Base-by-base conservation (phyloP, 1,140 invertebrate genomes). In the Galleria mellonella region DNA sequence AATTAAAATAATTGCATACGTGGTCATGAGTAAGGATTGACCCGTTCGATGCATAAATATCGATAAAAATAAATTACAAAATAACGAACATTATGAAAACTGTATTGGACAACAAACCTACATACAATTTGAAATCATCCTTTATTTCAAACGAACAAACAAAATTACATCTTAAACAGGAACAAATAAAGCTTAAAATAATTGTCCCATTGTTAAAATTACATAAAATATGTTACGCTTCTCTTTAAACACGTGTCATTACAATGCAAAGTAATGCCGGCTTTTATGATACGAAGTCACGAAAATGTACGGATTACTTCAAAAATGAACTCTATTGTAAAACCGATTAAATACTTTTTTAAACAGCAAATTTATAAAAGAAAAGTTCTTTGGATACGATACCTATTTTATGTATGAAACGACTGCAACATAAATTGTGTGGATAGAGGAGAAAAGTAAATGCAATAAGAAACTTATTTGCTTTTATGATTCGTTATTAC, bases 231-330 rank as follows among this genome's bases (percentile, higher is more conserved):
- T 43, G 10, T 38, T 43, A 30, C 17, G 23, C 11, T 36, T 30
- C 36, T 40, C 47, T 42, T 43, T 45, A 51, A 51, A 43, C 43
- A 51, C 42, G 35, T 51, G 48, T 51, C 48, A 44, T 51, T 45
- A 51, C 42, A 51, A 43, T 51, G 43, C 48, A 40, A 49, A 43
- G 43, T 49, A 43, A 40, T 44, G 23, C 39, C 31, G 27, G 37
- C 27, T 45, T 45, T 45, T 41, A 51, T 51, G 40, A 12, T 32
- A 29, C 9, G 30, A 11, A 45, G 41, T 44, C 48, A 51, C 48
- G 48, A 50, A 13, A 39, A 4, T 10, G 11, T 17, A 11, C 4
- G 5, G 0, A 7, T 35, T 11, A 10, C 32, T 8, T 8, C 10
- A 14, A 32, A 43, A 38, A 38, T 39, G 10, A 17, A 38, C 35